Evolutionary conservation across 2,888 invertebrate genomes (phyloP).

Genomic region (Geophilus truncorum): DNA sequence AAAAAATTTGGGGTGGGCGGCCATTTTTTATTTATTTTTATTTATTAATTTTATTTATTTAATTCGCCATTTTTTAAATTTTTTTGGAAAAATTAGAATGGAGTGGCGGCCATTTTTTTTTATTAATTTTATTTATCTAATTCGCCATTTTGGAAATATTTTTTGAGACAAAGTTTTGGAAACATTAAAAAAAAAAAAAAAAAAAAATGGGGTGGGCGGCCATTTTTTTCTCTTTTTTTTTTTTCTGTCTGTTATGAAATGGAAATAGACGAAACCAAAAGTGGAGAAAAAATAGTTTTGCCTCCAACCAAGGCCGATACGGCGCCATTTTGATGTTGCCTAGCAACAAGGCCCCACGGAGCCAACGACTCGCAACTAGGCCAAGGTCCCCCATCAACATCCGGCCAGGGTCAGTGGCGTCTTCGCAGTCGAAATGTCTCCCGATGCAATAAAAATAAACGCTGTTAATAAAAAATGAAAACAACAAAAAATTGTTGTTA

Average conservation of each 20-base stretch:
- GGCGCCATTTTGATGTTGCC: neutral
- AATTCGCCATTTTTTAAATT: too few relatives aligned
- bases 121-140: too few relatives aligned
- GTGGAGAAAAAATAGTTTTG: neutral
- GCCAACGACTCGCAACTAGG: conserved; percentile 4
- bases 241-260: too few relatives aligned
- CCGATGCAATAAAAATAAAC: neutral
- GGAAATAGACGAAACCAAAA: too few relatives aligned
- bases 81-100: too few relatives aligned
- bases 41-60: too few relatives aligned
- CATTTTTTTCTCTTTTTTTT: too few relatives aligned
- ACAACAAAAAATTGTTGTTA: too few relatives aligned
- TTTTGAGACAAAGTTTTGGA: too few relatives aligned
- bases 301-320: neutral
- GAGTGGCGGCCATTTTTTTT: too few relatives aligned
- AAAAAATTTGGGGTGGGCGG: neutral
- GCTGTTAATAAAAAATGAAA: too few relatives aligned
- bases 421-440: neutral
- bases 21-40: neutral
- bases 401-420: conserved; percentile 5
- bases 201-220: neutral
- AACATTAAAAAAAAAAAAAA: neutral
- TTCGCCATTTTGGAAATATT: too few relatives aligned
- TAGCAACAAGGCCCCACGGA: neutral
- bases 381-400: conserved; percentile 10